Evolutionary conservation across 1,140 invertebrate genomes (phyloP), one percentile per base, ranked within the genome.

Genomic region (Hycleus cichorii): DNA sequence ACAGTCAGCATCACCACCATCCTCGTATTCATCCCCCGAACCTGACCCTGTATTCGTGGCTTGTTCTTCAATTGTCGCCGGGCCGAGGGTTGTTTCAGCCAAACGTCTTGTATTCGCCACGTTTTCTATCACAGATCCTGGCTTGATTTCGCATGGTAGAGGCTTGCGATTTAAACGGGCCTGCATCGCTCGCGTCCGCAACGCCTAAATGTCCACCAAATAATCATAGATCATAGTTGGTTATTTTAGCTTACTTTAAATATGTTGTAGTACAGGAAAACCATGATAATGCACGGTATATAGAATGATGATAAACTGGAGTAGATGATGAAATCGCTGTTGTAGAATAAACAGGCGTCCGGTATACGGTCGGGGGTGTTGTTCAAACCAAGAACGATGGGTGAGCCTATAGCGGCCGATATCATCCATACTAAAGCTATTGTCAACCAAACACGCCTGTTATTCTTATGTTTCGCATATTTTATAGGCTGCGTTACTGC

Each of bases 241-340:
- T 18, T 18, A 18, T 1, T 9, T 9, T n/a, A 9, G 72, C 79
- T 81, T 71, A 93, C 90, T 86, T 87, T 91, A 79, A 99, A 98
- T 79, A 99, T 99, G 78, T 88, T 92, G 78, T 93, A 97, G 75
- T 99, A 99, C 27, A 99, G 85, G 75, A 95, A 93, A 71, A 98
- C 91, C 95, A 99, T 98, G 69, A 97, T 93, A 68, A 97, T 87
- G 76, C 95, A 98, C 4, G 97, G 97, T 71, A 99, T 97, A 76
- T 98, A 99, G 83, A 99, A 99, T 63, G 96, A 98, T 51, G 90
- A 92, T 66, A 99, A 82, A 44, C 95, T 98, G 8, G 95, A 98
- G 75, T 95, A 96, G 64, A 99, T 90, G 69, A 99, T 93, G 75
- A 99, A 99, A 77, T 98, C 90, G 47, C 90, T 88, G 78, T 98